Evolutionary conservation across 1,140 invertebrate genomes (phyloP).

Genomic region (Nasonia vitripennis): DNA sequence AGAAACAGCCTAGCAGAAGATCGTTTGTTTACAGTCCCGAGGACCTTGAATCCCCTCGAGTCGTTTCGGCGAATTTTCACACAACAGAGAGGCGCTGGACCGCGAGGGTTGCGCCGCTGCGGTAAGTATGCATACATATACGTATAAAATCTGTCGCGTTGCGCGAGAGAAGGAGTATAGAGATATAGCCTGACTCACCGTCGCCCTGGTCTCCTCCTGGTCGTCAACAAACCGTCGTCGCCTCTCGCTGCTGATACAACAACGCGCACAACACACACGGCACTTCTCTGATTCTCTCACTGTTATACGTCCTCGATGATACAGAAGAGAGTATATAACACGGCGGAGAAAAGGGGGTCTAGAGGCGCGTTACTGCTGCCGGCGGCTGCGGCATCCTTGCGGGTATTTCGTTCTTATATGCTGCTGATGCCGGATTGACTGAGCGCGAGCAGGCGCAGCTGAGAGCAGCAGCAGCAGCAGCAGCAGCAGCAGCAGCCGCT

Average conservation of each 20-base stretch:
- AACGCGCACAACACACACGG: not conserved
- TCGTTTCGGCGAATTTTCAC: not conserved
- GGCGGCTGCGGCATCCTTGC: conserved; percentile 32
- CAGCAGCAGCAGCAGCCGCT: conserved; percentile 50
- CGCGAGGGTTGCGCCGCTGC: not conserved
- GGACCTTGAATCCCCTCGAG: not conserved
- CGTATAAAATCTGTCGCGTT: not conserved
- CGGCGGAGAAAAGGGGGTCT: not conserved
- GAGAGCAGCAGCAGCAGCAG: not conserved
- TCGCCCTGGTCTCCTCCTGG: not conserved
- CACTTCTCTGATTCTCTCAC: not conserved
- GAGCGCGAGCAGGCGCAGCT: not conserved
- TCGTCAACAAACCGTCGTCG: conserved; percentile 17
- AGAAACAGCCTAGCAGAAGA: not conserved
- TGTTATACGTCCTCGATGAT: not conserved
- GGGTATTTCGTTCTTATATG: not conserved
- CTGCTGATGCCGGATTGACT: not conserved
- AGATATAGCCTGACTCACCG: not conserved
- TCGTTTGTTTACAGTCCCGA: not conserved
- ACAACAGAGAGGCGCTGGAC: not conserved
- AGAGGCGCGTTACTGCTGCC: not conserved
- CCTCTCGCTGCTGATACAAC: not conserved
- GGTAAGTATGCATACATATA: not conserved
- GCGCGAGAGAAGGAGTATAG: not conserved
- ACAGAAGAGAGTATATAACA: not conserved